phyloP scores from a whole-genome alignment of 2,113 vertebrate species.

The Corydoras sp. region DNA sequence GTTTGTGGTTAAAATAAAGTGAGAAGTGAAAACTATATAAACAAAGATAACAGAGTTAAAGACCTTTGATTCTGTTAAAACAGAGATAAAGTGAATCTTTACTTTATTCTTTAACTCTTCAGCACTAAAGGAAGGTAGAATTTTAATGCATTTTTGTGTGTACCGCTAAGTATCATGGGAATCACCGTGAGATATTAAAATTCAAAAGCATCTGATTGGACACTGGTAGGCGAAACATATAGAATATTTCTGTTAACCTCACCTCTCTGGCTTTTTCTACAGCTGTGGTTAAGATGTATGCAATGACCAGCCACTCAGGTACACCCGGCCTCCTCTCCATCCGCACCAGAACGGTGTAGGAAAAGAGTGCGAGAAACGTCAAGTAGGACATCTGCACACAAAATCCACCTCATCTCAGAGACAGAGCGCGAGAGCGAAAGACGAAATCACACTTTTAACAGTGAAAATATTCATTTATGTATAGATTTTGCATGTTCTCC shows the following conservation, averaged over 20 bases:
- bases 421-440: neutral
- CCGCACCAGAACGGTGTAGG: constrained; percentile 84
- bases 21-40: constrained; percentile 5
- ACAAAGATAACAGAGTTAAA: constrained; percentile 11
- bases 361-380: constrained; percentile 88
- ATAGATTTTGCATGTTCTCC: too few relatives aligned
- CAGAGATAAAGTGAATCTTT: constrained; percentile 28
- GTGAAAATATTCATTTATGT: too few relatives aligned
- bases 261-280: constrained; percentile 92
- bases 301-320: constrained; percentile 86
- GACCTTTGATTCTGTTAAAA: constrained; percentile 39
- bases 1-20: neutral
- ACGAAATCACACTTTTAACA: too few relatives aligned
- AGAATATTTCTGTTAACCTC: neutral
- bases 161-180: too few relatives aligned
- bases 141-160: too few relatives aligned
- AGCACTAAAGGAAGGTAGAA: neutral
- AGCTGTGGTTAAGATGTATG: constrained; percentile 83
- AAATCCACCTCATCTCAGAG: neutral
- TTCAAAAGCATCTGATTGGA: too few relatives aligned
- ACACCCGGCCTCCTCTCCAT: constrained; percentile 77
- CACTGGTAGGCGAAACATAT: too few relatives aligned
- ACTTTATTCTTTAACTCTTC: constrained; percentile 30
- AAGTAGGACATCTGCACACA: constrained; percentile 81
- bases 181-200: too few relatives aligned